Conservation (phyloP, 2,113 vertebrate species). For the Galemys pyrenaicus region DNA sequence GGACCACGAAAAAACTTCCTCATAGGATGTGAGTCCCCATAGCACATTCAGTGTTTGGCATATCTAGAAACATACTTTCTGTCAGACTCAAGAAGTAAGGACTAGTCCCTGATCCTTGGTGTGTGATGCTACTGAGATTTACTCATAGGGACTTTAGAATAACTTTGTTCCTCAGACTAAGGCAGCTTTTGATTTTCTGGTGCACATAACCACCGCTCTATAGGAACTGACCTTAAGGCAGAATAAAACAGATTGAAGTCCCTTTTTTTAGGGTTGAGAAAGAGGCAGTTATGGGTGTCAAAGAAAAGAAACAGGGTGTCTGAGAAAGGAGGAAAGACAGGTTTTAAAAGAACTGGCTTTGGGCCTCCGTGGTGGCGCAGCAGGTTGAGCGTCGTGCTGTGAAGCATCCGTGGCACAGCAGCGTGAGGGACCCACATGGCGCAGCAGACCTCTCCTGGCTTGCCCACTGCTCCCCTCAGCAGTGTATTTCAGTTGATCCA, state of each 20-base stretch:
- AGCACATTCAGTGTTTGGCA: neutral
- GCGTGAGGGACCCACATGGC: no score
- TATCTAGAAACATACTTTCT: neutral
- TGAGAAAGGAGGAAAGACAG: neutral
- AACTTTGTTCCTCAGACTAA: neutral
- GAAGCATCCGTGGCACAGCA: no score
- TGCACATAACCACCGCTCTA: accelerated
- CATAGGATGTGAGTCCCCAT: neutral
- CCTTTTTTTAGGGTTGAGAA: neutral
- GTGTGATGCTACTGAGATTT: neutral
- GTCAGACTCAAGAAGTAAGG: neutral
- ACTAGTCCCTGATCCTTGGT: neutral
- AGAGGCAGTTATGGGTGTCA: neutral
- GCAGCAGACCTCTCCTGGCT: no score
- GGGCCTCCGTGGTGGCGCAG: no score
- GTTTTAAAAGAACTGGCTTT: no score
- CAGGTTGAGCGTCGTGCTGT: no score
- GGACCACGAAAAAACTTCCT: no score
- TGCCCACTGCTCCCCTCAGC: no score
- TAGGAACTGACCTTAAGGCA: neutral
- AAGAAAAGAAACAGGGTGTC: neutral
- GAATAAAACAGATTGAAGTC: neutral
- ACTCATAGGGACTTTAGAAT: no score
- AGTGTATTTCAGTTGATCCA: no score
- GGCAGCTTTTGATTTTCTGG: neutral